These are phyloP conservation scores for Anolis carolinensis DNA, from an alignment of 2,113 vertebrate genomes.

Conservation along the genomic window DNA sequence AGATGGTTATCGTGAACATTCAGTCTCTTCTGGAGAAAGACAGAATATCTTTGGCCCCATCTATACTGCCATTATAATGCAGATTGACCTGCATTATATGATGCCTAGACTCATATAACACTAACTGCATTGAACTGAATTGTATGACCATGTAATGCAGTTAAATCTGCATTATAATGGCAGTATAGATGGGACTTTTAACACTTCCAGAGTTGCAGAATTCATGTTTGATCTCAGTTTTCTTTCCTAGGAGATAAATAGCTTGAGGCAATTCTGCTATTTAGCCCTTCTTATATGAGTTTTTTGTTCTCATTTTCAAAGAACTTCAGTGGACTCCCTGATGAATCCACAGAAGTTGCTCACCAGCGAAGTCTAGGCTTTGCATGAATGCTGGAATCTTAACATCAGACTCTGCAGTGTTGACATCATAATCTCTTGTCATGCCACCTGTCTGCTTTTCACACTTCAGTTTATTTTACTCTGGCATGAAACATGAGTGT, in stretches of 20 bases:
- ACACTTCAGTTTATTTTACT: background rate
- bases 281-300: background rate
- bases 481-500: background rate
- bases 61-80: too few relatives aligned
- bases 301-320: background rate
- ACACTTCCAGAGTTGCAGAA: background rate
- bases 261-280: slow-evolving; percentile 1
- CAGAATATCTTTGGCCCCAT: background rate
- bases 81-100: too few relatives aligned
- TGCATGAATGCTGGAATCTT: background rate
- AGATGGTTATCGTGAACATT: background rate
- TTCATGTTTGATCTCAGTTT: background rate
- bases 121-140: too few relatives aligned
- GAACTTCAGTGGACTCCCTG: background rate
- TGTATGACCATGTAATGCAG: too few relatives aligned
- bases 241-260: slow-evolving; percentile 28
- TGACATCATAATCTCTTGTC: background rate
- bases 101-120: too few relatives aligned
- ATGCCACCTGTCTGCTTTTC: background rate
- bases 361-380: background rate
- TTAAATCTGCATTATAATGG: too few relatives aligned
- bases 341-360: background rate
- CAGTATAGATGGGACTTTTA: background rate
- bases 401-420: background rate
- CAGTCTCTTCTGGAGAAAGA: background rate